phyloP scores from a whole-genome alignment of 2,888 invertebrate species.

The Fissipunctia ypsillon region DNA sequence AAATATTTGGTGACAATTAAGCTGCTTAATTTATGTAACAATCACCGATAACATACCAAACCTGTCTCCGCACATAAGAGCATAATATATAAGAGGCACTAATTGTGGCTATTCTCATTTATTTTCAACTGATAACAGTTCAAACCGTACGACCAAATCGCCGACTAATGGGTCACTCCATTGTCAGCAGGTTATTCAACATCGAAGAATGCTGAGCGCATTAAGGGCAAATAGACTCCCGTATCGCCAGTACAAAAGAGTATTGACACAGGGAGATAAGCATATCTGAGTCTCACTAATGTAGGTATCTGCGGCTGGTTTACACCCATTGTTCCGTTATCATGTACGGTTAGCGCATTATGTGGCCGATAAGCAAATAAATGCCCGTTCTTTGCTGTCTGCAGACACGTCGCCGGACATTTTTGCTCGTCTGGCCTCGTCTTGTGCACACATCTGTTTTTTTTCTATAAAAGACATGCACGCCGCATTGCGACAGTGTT shows the following conservation, averaged over 20 bases:
- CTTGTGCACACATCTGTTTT: conserved; percentile 50
- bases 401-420: conserved; percentile 69
- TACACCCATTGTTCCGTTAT: conserved; percentile 89
- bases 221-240: conserved; percentile 88
- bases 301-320: conserved; percentile 83
- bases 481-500: conserved; percentile 53
- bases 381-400: conserved; percentile 74
- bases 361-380: conserved; percentile 88
- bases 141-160: conserved; percentile 74
- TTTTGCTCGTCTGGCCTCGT: conserved; percentile 62
- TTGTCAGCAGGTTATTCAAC: conserved; percentile 85
- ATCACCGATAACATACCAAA: conserved; percentile 70
- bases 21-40: conserved; percentile 70
- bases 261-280: conserved; percentile 89
- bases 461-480: conserved; percentile 32
- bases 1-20: conserved; percentile 56
- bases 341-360: conserved; percentile 87
- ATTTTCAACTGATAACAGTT: conserved; percentile 75
- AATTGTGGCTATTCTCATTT: conserved; percentile 69
- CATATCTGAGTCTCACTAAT: conserved; percentile 86
- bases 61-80: conserved; percentile 66
- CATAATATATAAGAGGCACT: conserved; percentile 67
- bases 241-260: conserved; percentile 89
- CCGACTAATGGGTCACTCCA: conserved; percentile 83
- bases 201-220: conserved; percentile 85